Conservation (phyloP, 2,113 vertebrate genomes). For the Terrapene triunguis region DNA sequence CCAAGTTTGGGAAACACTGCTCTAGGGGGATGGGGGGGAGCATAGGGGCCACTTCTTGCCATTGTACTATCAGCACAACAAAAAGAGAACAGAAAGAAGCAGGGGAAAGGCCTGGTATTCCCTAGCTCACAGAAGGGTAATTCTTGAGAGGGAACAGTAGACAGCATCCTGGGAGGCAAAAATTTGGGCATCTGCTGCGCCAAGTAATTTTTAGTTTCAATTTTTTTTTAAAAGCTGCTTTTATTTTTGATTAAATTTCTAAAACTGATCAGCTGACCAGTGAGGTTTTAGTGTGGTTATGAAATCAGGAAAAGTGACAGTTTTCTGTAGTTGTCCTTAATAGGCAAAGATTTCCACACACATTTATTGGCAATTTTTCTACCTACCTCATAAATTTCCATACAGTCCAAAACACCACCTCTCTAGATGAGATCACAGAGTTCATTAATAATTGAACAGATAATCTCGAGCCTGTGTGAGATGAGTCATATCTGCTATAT, state of each 20-base stretch:
- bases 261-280: neutral
- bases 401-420: neutral
- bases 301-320: neutral
- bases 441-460: neutral
- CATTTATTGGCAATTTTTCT: neutral
- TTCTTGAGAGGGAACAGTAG: neutral
- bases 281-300: neutral
- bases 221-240: neutral
- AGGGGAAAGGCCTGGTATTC: neutral
- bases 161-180: too few species aligned
- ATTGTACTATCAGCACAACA: slow-evolving; percentile 5
- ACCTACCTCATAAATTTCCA: neutral
- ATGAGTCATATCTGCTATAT: neutral
- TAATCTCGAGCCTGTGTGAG: neutral
- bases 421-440: neutral
- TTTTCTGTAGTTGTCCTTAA: neutral
- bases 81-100: neutral
- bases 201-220: too few species aligned
- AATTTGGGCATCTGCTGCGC: too few species aligned
- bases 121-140: neutral
- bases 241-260: neutral
- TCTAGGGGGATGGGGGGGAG: neutral
- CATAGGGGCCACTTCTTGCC: neutral
- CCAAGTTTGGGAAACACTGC: too few species aligned
- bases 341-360: too few species aligned